A percentile compares a stretch with the other conserved stretches of the same genome.
phyloP scores from a whole-genome alignment of 2,797 vertebrate species.

The Enteromius unitaeniatus region DNA sequence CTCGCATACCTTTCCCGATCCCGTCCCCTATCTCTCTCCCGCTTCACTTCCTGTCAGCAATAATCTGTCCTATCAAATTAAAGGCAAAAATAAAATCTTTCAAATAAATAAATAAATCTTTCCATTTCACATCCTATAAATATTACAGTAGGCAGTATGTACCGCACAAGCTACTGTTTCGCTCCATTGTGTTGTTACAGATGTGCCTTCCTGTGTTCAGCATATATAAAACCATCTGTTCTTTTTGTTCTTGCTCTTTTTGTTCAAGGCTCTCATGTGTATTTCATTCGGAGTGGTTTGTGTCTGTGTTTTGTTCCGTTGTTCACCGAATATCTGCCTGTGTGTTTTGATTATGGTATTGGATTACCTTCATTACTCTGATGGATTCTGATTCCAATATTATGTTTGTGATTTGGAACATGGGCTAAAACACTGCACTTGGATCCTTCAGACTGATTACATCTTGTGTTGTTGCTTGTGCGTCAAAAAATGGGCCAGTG shows the following conservation, averaged over 20 bases:
- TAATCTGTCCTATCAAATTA: no score
- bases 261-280: not conserved
- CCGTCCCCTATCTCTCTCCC: no score
- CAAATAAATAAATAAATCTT: not conserved
- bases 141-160: not conserved
- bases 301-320: slow-evolving; percentile 7
- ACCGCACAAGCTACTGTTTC: not conserved
- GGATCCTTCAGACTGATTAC: slow-evolving; percentile 28
- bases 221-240: slow-evolving; percentile 15
- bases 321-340: not conserved
- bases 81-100: no score
- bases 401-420: slow-evolving; percentile 19
- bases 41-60: no score
- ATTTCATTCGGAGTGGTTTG: slow-evolving; percentile 12
- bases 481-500: slow-evolving; percentile 32
- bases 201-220: slow-evolving; percentile 15
- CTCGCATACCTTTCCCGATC: no score
- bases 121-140: not conserved
- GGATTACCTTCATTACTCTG: slow-evolving; percentile 34
- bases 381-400: slow-evolving; percentile 20
- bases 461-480: slow-evolving; percentile 3
- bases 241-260: not conserved
- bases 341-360: slow-evolving; percentile 20
- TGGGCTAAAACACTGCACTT: slow-evolving; percentile 1
- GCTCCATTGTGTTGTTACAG: not conserved